Conservation (phyloP, 2,797 vertebrate genomes). For the Hozukius guyotensis region DNA sequence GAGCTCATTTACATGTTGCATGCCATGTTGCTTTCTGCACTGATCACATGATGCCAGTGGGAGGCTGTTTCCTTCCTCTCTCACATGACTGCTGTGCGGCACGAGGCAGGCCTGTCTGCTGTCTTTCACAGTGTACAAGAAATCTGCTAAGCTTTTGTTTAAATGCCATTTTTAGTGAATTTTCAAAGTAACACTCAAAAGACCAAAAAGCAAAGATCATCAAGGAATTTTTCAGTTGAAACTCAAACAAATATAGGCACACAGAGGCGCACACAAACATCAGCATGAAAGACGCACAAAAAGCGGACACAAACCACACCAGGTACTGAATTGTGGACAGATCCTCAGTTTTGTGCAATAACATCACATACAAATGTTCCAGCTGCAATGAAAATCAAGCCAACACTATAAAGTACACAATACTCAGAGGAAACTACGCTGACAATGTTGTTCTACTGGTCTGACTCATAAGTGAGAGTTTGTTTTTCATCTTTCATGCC, state of each 20-base stretch:
- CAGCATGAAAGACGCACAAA: conserved; percentile 18
- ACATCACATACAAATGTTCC: conserved; percentile 4
- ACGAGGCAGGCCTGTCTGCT: neutral
- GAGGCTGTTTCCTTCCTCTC: conserved; percentile 20
- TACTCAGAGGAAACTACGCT: neutral
- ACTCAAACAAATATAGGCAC: neutral
- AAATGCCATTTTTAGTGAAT: neutral
- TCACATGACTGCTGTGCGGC: conserved; percentile 33
- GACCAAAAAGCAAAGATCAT: neutral
- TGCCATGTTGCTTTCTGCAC: neutral
- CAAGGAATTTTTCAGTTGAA: conserved; percentile 2
- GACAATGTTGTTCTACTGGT: neutral
- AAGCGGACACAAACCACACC: conserved; percentile 1
- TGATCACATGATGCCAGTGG: conserved; percentile 19
- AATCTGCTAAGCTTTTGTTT: neutral
- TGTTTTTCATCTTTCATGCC: neutral
- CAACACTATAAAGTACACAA: conserved; percentile 1
- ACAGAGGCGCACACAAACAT: neutral
- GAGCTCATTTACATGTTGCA: neutral
- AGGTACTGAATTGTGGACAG: conserved; percentile 12
- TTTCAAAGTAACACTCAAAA: neutral
- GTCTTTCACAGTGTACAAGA: neutral
- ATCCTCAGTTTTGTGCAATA: conserved; percentile 14
- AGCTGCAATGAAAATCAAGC: neutral
- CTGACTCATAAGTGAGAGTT: neutral